These are phyloP conservation scores for Drosophila pectinifera DNA, from an alignment of 1,140 invertebrate genomes.

Conservation along the genomic window DNA sequence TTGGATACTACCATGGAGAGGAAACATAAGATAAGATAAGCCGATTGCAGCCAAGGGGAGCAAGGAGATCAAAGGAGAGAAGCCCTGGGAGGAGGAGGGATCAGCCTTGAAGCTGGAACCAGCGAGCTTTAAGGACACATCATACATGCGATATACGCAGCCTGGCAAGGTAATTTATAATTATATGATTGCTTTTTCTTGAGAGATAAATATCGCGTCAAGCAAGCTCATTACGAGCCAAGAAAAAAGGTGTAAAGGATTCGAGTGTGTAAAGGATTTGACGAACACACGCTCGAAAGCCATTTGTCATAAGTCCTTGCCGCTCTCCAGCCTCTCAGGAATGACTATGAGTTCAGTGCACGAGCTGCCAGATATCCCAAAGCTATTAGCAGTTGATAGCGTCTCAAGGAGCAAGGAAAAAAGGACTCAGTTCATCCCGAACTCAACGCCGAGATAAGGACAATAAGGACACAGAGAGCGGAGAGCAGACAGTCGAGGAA, in stretches of 20 bases:
- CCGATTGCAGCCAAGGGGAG: constrained; percentile 31
- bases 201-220: constrained; percentile 2
- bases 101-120: too few relatives aligned
- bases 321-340: too few relatives aligned
- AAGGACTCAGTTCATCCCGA: not conserved
- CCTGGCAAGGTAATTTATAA: constrained; percentile 1
- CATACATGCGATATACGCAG: too few relatives aligned
- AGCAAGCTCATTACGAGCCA: not conserved
- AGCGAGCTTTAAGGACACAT: too few relatives aligned
- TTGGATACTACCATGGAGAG: constrained; percentile 22
- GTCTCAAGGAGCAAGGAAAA: constrained; percentile 26
- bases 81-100: not conserved
- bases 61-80: constrained; percentile 3
- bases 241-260: not conserved
- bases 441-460: constrained; percentile 25
- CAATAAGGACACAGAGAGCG: constrained; percentile 9
- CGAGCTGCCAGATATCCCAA: constrained; percentile 36
- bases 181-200: not conserved
- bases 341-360: constrained; percentile 13
- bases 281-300: constrained; percentile 10
- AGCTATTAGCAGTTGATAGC: constrained; percentile 68
- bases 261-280: constrained; percentile 8
- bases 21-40: constrained; percentile 50
- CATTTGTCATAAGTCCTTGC: constrained; percentile 27
- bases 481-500: constrained; percentile 48